Evolutionary conservation across 2,797 vertebrate species (phyloP), one percentile per base, ranked within the genome.

Genomic region (Rhynchonycteris naso): DNA sequence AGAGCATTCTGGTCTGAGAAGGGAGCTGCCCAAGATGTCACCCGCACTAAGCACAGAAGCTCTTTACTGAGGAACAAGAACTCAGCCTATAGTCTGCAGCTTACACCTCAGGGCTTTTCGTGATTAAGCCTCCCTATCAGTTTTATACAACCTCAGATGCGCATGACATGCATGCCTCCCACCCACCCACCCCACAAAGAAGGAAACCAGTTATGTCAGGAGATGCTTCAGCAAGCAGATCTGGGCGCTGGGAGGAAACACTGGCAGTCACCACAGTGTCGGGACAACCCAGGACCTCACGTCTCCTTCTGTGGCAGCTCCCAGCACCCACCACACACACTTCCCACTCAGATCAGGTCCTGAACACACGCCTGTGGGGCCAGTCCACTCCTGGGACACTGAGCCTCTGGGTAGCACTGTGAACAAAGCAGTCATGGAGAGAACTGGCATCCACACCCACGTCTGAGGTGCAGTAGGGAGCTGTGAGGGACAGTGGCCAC

Each of bases 391-490:
- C 4, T 13, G 43, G 28, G 26, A 15, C 71, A 15, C 8, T 2
- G 15, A 16, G 8, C 72, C 52, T 4, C 72, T 16, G 9, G 33
- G 72, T 28, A 9, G 52, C 7, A 15, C 33, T 19, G 43, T 28
- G 69, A 47, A 7, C 7, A 19, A 22, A 75, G 7, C 30, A 65
- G 63, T 61, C 7, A n/a, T n/a, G 30, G 43, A 7, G 43, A 43
- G 43, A 43, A 5, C 8, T 43, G 43, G 43, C 43, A 5, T 26
- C 10, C 59, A 30, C 28, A 26, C 28, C 50, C 74, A 7, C 18
- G 5, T 6, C 30, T 3, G 0, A 76, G 50, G 12, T 21, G 74
- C 30, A 3, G n/a, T 3, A 0, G 5, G 52, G n/a, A 2, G 52
- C 75, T 35, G 52, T 7, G 21, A 47, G 69, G 38, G 24, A 18